Base-by-base conservation (phyloP, 2,113 vertebrate species). In the Plectropomus leopardus region DNA sequence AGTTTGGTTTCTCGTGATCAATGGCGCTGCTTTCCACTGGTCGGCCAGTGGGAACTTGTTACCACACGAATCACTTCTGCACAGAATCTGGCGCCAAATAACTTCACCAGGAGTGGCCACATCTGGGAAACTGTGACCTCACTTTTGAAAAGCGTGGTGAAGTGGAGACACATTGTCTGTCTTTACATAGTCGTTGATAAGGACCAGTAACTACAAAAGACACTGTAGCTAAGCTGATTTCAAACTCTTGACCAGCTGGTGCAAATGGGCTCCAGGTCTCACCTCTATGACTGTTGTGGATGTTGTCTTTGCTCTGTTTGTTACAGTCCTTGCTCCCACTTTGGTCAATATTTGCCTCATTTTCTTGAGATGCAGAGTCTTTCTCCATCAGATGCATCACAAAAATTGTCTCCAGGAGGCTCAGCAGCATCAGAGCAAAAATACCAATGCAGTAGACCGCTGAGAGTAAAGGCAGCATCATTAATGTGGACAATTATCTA, bases 341-440 rank as follows among this genome's bases (percentile, higher is more conserved):
- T 50, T 11, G 59, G 9, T 55, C 11, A 5, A 4, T 2, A 3
- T 76, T n/a, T 3, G 30, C 7, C 3, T 48, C 11, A 0, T 6
- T 34, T 0, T 77, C 50, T 28, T 15, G 32, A 5, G 34, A 26
- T 17, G 26, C 40, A 1, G 17, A 36, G 71, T 94, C 93, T 64
- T 74, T 92, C 4, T 78, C 71, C 17, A 90, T 87, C 78, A 95
- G 88, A 78, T 95, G 48, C 86, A 92, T 53, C 16, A 95, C 73
- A 5, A 96, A 13, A 30, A 94, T 91, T 8, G 93, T 93, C 82
- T 96, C 96, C 15, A 96, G 57, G n/a, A 94, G 91, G 48, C 94
- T 95, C 74, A 94, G 80, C 82, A 95, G 72, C 95, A 96, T 95
- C 60, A 95, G 72, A 42, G 82, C 66, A 89, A 96, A 96, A 63